phyloP scores from a whole-genome alignment of 2,113 vertebrate species.

The Chionis minor region DNA sequence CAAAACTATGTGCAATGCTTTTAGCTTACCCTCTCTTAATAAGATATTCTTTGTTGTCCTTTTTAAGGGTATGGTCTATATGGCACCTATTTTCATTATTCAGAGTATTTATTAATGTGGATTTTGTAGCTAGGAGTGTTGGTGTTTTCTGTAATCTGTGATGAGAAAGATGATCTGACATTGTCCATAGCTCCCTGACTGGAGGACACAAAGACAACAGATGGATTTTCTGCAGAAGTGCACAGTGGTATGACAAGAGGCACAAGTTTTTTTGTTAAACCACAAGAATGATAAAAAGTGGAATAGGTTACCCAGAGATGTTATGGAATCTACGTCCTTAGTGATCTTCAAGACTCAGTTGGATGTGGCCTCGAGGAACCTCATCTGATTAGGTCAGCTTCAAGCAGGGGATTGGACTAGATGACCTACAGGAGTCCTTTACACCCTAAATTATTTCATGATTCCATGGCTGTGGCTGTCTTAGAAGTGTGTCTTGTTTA shows the following conservation, averaged over 20 bases:
- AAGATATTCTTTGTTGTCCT: not conserved
- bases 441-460: not conserved
- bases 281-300: not conserved
- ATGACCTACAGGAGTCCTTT: not conserved
- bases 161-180: not conserved
- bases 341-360: not conserved
- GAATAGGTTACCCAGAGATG: not conserved
- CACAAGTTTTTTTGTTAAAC: not conserved
- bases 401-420: not conserved
- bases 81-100: not conserved
- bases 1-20: not conserved
- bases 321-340: not conserved
- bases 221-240: not conserved
- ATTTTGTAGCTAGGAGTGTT: not conserved
- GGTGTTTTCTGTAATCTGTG: not conserved
- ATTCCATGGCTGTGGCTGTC: not conserved
- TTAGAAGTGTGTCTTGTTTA: conserved; percentile 12
- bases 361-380: not conserved
- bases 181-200: not conserved
- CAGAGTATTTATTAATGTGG: not conserved
- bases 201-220: not conserved
- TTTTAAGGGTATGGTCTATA: not conserved
- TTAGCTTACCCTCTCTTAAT: not conserved
- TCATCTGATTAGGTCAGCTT: not conserved
- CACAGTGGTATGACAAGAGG: not conserved